Conservation (phyloP, 2,797 vertebrate genomes). For the Mallotus villosus region DNA sequence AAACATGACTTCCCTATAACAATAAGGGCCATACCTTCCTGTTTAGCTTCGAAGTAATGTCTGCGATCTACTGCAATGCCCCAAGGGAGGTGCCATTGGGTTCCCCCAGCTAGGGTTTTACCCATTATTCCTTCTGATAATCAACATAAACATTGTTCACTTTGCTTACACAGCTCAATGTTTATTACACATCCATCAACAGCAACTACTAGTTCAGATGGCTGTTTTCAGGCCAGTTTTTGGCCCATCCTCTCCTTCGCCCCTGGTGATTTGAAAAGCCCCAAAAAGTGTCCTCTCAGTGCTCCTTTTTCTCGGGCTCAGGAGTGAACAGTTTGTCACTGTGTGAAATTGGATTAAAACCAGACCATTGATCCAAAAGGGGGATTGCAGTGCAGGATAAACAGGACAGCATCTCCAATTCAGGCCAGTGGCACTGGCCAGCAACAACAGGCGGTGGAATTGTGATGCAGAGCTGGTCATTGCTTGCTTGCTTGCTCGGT, state of each 20-base stretch:
- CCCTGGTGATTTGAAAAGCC: no score
- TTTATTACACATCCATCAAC: slow-evolving; percentile 16
- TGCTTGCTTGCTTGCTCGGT: background rate
- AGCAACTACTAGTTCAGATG: background rate
- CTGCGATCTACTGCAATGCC: background rate
- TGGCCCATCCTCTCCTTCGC: no score
- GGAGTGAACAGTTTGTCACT: slow-evolving; percentile 30
- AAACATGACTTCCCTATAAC: slow-evolving; percentile 38
- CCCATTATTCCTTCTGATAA: slow-evolving; percentile 15
- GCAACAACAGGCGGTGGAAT: slow-evolving; percentile 8
- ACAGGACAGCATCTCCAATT: slow-evolving; percentile 48
- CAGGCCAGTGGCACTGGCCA: background rate
- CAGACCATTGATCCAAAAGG: slow-evolving; percentile 55
- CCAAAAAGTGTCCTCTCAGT: slow-evolving; percentile 1
- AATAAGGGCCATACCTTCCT: slow-evolving; percentile 29
- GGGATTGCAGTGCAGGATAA: slow-evolving; percentile 41
- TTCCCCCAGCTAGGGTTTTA: slow-evolving; percentile 15
- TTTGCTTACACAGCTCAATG: slow-evolving; percentile 7
- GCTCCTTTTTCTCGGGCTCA: slow-evolving; percentile 26
- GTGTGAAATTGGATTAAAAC: slow-evolving; percentile 48
- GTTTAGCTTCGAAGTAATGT: slow-evolving; percentile 33
- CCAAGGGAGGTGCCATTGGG: background rate
- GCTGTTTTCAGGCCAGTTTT: background rate
- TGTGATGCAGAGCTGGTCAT: slow-evolving; percentile 14
- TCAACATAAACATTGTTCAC: slow-evolving; percentile 6